Conservation (phyloP, 2,797 vertebrate species). For the Aplochiton taeniatus region DNA sequence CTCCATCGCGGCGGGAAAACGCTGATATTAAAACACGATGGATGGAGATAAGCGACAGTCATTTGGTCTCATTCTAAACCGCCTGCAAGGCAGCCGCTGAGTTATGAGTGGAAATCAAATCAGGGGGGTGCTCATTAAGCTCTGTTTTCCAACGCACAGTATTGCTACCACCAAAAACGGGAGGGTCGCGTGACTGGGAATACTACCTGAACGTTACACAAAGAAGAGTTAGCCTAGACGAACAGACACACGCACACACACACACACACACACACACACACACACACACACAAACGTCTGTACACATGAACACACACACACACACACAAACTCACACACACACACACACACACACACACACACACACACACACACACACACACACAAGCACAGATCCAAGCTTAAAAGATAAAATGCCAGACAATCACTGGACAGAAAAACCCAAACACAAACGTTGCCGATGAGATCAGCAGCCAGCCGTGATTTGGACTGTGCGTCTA, state of each 20-base stretch:
- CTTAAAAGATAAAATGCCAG: too few species aligned
- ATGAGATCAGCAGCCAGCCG: too few species aligned
- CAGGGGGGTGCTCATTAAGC: slow-evolving; percentile 43
- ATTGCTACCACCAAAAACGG: slow-evolving; percentile 40
- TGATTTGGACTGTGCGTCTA: too few species aligned
- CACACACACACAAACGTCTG: neutral
- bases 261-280: slow-evolving; percentile 4
- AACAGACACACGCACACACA: too few species aligned
- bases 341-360: neutral
- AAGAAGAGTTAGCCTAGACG: neutral
- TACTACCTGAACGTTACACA: slow-evolving; percentile 55
- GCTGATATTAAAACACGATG: slow-evolving; percentile 67
- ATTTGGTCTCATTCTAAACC: neutral
- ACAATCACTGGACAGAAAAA: too few species aligned
- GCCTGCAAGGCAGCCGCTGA: slow-evolving; percentile 39
- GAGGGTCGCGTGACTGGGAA: slow-evolving; percentile 29
- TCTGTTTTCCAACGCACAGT: slow-evolving; percentile 29
- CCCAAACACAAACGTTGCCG: too few species aligned
- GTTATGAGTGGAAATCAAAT: slow-evolving; percentile 64
- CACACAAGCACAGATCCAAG: neutral
- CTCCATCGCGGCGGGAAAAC: slow-evolving; percentile 58
- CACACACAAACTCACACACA: neutral
- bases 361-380: too few species aligned
- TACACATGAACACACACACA: too few species aligned
- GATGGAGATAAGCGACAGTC: slow-evolving; percentile 33